Conservation (phyloP, 2,113 vertebrate genomes). For the Calonectris borealis region DNA sequence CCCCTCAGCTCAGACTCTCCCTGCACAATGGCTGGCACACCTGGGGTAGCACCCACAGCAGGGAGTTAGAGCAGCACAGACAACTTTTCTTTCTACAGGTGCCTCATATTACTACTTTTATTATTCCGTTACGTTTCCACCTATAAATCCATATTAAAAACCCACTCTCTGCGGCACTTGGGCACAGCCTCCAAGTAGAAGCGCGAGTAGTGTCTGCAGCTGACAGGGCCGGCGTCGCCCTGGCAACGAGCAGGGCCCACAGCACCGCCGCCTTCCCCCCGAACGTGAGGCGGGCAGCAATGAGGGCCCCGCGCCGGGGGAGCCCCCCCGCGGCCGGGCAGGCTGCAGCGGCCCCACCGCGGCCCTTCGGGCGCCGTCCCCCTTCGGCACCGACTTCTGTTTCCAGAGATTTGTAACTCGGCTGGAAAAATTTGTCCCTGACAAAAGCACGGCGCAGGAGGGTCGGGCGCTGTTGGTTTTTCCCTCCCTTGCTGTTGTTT, state of each 20-base stretch:
- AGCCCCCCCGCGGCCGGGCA: slow-evolving; percentile 24
- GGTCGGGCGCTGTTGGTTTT: neutral
- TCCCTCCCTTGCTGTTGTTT: neutral
- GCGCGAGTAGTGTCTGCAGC: slow-evolving; percentile 60
- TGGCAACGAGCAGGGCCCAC: slow-evolving; percentile 78
- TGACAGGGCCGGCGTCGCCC: slow-evolving; percentile 75
- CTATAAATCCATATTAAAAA: neutral
- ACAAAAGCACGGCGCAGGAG: neutral
- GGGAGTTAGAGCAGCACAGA: neutral
- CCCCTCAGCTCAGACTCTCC: neutral
- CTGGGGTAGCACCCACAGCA: neutral
- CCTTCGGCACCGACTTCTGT: neutral
- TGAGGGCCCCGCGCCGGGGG: slow-evolving; percentile 30
- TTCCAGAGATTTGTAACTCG: slow-evolving; percentile 35
- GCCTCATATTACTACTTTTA: neutral
- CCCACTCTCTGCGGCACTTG: neutral
- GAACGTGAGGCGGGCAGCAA: slow-evolving; percentile 77
- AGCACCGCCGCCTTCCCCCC: slow-evolving; percentile 69
- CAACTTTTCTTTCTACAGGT: fast-evolving
- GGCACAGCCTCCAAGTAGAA: slow-evolving; percentile 15
- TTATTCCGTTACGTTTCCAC: neutral
- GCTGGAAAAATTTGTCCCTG: slow-evolving; percentile 35
- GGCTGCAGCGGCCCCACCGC: too few relatives aligned
- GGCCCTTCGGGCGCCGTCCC: neutral
- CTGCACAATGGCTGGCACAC: fast-evolving